A percentile compares a stretch with the other conserved stretches of the same genome.
These are phyloP conservation scores for Catharus bicknelli DNA, from an alignment of 2,113 vertebrate species.

Conservation along the genomic window DNA sequence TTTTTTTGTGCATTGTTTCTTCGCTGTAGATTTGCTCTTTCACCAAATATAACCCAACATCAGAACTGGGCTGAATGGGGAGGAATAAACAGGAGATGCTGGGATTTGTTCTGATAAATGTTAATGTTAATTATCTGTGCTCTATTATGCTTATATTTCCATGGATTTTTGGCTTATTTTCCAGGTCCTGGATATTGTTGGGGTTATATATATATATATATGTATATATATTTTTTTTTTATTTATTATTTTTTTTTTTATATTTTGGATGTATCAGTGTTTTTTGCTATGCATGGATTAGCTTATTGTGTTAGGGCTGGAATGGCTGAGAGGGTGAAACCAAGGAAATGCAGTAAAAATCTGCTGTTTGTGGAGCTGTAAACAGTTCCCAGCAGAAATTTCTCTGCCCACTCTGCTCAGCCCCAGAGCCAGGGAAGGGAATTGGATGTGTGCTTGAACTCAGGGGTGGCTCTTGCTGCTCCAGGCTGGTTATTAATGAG, in stretches of 20 bases:
- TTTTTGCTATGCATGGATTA: not conserved
- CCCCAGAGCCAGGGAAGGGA: not conserved
- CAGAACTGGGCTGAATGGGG: not conserved
- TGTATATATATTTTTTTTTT: too few species aligned
- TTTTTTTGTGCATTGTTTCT: constrained; percentile 13
- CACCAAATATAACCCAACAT: not conserved
- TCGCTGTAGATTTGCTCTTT: not conserved
- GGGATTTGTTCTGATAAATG: not conserved
- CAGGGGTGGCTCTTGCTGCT: not conserved
- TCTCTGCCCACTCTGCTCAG: not conserved
- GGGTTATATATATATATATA: too few species aligned
- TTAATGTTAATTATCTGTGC: not conserved
- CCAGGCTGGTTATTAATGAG: constrained; percentile 11
- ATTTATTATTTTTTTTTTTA: too few species aligned
- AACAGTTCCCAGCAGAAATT: not conserved
- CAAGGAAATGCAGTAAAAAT: not conserved
- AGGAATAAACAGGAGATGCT: not conserved
- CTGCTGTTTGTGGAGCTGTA: not conserved
- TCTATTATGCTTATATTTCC: not conserved
- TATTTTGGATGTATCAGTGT: not conserved
- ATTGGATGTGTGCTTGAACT: not conserved
- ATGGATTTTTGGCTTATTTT: not conserved
- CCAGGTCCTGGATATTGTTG: not conserved
- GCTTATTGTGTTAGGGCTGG: not conserved
- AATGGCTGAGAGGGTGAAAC: not conserved